Conservation (phyloP, 2,797 vertebrate genomes). For the Enteromius afrohamiltoni region DNA sequence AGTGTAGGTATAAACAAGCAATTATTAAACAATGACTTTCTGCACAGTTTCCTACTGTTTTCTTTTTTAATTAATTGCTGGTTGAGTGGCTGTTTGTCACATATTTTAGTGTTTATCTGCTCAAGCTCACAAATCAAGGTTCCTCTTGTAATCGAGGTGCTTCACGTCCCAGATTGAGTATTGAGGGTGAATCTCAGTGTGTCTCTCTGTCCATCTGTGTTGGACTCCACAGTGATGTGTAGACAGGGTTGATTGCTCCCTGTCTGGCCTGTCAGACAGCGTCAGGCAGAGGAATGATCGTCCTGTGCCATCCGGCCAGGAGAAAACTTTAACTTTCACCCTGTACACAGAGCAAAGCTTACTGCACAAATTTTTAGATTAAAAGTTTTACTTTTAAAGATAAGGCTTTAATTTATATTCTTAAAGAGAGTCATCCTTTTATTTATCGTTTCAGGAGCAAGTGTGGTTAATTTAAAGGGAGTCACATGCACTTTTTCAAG, state of each 20-base stretch:
- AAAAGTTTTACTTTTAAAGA: conserved; percentile 50
- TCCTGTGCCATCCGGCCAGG: conserved; percentile 35
- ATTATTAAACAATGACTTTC: conserved; percentile 33
- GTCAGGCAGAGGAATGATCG: conserved; percentile 56
- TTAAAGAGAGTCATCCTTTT: conserved; percentile 53
- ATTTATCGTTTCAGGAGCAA: conserved; percentile 45
- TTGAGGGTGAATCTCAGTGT: conserved; percentile 26
- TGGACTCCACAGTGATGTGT: conserved; percentile 46
- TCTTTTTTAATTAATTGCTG: conserved; percentile 42
- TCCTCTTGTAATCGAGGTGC: conserved; percentile 8
- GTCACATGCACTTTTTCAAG: too few relatives aligned
- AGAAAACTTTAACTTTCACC: conserved; percentile 31
- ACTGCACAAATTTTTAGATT: conserved; percentile 48
- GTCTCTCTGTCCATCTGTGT: conserved; percentile 45
- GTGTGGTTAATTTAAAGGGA: conserved; percentile 38
- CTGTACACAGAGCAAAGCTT: conserved; percentile 33
- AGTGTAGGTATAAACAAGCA: neutral
- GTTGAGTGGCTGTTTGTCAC: conserved; percentile 11
- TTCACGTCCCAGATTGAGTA: conserved; percentile 18
- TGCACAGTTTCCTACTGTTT: conserved; percentile 36
- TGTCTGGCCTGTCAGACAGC: conserved; percentile 60
- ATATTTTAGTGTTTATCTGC: neutral
- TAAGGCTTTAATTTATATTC: conserved; percentile 55
- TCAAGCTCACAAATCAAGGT: conserved; percentile 8
- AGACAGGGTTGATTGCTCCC: conserved; percentile 61